A percentile compares a stretch with the other conserved stretches of the same genome.
These are phyloP conservation scores for Scophthalmus maximus DNA, from an alignment of 2,113 vertebrate genomes.

Conservation along the genomic window DNA sequence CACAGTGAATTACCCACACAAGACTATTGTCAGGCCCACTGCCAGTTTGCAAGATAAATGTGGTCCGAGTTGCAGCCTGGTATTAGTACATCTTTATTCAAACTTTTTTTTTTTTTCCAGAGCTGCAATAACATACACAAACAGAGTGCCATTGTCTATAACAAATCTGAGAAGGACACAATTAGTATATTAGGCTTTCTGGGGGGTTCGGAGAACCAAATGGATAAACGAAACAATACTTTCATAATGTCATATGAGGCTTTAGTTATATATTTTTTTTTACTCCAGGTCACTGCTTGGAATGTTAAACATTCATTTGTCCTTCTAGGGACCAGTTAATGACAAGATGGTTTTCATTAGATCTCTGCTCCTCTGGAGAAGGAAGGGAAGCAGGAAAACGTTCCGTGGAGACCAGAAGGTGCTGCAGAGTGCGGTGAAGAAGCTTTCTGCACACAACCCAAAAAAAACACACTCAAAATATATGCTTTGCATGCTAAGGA, in stretches of 20 bases:
- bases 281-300: constrained; percentile 58
- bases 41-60: constrained; percentile 53
- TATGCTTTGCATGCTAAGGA: constrained; percentile 46
- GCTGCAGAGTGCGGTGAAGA: constrained; percentile 20
- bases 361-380: constrained; percentile 53
- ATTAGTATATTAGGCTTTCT: constrained; percentile 61
- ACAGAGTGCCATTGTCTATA: constrained; percentile 57
- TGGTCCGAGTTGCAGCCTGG: constrained; percentile 14
- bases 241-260: constrained; percentile 54
- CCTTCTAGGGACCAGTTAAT: constrained; percentile 59
- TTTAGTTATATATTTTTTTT: constrained; percentile 43
- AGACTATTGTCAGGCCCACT: constrained; percentile 9
- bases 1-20: constrained; percentile 27
- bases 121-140: constrained; percentile 51
- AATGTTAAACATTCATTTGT: constrained; percentile 64
- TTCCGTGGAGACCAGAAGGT: constrained; percentile 50
- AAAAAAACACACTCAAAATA: constrained; percentile 17
- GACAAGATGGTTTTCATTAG: constrained; percentile 78
- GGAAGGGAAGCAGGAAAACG: constrained; percentile 44
- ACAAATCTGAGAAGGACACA: constrained; percentile 37
- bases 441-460: constrained; percentile 29
- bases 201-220: constrained; percentile 13
- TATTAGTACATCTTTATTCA: constrained; percentile 34
- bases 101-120: too few species aligned
- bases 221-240: constrained; percentile 46